phyloP scores from a whole-genome alignment of 2,113 vertebrate species.

The Pitta sordida region DNA sequence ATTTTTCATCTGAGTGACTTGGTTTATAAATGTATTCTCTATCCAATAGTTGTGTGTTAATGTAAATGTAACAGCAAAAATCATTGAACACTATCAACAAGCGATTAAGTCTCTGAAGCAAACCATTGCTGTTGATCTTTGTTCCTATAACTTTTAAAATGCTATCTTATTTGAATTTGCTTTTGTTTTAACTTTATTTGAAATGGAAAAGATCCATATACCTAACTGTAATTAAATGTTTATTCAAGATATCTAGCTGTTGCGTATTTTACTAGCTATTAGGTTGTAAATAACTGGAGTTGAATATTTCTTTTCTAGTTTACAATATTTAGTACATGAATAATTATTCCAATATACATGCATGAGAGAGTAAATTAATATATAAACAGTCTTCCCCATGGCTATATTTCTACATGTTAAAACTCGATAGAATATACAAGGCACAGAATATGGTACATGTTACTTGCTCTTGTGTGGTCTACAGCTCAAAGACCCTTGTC shows the following conservation, averaged over 20 bases:
- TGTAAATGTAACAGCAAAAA: slow-evolving; percentile 24
- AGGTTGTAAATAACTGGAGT: background rate
- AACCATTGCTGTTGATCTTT: background rate
- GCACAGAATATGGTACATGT: background rate
- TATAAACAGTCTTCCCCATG: background rate
- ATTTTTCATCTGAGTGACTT: slow-evolving; percentile 33
- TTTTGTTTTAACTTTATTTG: slow-evolving; percentile 1
- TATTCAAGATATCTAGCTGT: background rate
- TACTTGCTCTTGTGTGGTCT: slow-evolving; percentile 47
- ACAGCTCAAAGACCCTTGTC: background rate
- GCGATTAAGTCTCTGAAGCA: slow-evolving; percentile 41
- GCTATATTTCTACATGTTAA: slow-evolving; percentile 32
- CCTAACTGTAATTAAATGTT: background rate
- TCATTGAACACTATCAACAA: slow-evolving; percentile 14
- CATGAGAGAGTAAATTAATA: background rate
- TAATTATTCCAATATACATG: slow-evolving; percentile 9
- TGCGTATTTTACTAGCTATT: background rate
- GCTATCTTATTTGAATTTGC: slow-evolving; percentile 29
- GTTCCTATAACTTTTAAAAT: slow-evolving; percentile 7
- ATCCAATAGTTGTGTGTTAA: background rate
- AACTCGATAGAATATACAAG: slow-evolving; percentile 37
- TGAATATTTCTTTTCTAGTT: background rate
- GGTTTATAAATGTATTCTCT: slow-evolving; percentile 6
- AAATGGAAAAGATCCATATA: background rate
- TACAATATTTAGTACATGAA: background rate